phyloP scores from a whole-genome alignment of 2,113 vertebrate genomes.

The Spea bombifrons region DNA sequence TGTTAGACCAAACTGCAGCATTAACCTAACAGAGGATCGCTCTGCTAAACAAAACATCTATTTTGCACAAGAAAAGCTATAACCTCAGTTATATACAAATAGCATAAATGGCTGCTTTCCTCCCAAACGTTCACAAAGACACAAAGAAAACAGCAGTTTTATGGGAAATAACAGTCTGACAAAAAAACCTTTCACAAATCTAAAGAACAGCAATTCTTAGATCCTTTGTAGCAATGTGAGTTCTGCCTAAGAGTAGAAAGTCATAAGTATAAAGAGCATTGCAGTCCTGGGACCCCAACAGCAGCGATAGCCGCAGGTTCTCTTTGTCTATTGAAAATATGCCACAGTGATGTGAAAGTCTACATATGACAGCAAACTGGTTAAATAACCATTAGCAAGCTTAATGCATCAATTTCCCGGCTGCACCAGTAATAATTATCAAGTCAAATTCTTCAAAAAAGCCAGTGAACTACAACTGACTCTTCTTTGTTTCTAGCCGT shows the following conservation, averaged over 20 bases:
- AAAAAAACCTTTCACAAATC: neutral
- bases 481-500: neutral
- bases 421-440: constrained; percentile 4
- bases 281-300: no score
- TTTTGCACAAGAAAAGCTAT: neutral
- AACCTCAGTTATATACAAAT: neutral
- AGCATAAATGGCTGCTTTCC: neutral
- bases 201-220: constrained; percentile 2
- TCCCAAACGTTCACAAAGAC: neutral
- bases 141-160: neutral
- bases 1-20: neutral
- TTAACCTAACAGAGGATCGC: neutral
- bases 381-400: constrained; percentile 9
- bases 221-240: constrained; percentile 7
- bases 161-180: neutral
- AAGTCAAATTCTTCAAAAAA: neutral
- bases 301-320: no score
- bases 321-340: neutral
- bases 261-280: neutral
- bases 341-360: neutral
- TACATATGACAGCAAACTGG: neutral
- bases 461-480: neutral
- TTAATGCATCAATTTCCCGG: neutral
- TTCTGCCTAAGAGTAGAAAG: neutral
- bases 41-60: neutral